phyloP scores from a whole-genome alignment of 2,797 vertebrate species.

The Diplodus puntazzo region DNA sequence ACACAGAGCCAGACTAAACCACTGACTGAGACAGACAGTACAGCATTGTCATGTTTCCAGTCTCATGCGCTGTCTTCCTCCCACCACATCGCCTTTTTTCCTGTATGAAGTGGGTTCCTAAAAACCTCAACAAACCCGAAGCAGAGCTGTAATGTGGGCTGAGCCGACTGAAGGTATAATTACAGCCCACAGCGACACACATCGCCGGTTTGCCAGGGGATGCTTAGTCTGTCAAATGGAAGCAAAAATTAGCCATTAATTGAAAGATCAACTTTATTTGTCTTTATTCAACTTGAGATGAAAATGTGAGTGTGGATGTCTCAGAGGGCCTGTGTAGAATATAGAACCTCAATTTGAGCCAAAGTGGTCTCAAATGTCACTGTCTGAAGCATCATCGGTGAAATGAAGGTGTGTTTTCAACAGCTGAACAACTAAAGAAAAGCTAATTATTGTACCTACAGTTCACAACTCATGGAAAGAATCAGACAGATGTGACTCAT shows the following conservation, averaged over 20 bases:
- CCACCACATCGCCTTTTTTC: slow-evolving; percentile 46
- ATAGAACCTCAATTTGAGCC: background rate
- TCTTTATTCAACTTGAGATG: slow-evolving; percentile 15
- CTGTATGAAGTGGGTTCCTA: slow-evolving; percentile 64
- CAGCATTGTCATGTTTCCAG: slow-evolving; percentile 59
- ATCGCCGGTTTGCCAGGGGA: slow-evolving; percentile 1
- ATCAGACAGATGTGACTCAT: fast-evolving
- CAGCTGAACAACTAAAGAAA: background rate
- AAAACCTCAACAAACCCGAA: slow-evolving; percentile 56
- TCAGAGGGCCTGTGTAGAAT: background rate
- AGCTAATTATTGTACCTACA: slow-evolving; percentile 21
- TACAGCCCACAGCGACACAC: slow-evolving; percentile 43
- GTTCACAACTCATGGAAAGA: fast-evolving
- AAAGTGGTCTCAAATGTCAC: background rate
- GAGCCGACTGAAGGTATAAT: slow-evolving; percentile 2
- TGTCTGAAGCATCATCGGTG: background rate
- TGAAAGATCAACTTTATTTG: slow-evolving; percentile 22
- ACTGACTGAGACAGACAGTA: slow-evolving; percentile 3
- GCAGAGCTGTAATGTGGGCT: slow-evolving; percentile 52
- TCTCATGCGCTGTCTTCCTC: slow-evolving; percentile 30
- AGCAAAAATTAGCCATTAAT: slow-evolving; percentile 35
- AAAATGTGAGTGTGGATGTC: background rate
- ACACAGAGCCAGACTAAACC: background rate
- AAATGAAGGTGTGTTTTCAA: background rate
- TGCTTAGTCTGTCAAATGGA: slow-evolving; percentile 12